A percentile compares a stretch with the other conserved stretches of the same genome.
These are phyloP conservation scores for Phyllotis vaccarum DNA, from an alignment of 2,797 vertebrate genomes.

Conservation along the genomic window DNA sequence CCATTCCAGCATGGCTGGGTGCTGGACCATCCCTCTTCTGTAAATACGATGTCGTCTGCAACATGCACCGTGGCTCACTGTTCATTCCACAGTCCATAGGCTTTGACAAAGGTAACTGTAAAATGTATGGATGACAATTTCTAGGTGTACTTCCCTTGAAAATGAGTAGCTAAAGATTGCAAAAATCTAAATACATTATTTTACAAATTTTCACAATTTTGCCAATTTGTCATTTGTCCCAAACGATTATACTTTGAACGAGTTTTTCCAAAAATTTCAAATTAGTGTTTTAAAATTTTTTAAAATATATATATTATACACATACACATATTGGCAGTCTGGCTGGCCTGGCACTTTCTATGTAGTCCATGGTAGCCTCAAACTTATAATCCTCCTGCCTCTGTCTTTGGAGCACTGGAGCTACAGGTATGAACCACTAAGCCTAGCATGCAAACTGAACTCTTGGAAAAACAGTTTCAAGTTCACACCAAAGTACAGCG, in stretches of 20 bases:
- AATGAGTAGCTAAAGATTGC: slow-evolving; percentile 10
- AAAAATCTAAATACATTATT: neutral
- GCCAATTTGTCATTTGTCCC: neutral
- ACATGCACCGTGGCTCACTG: neutral
- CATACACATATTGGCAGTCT: too few species aligned
- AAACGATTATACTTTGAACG: neutral
- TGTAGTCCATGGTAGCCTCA: neutral
- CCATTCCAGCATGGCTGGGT: neutral
- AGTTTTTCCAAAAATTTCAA: slow-evolving; percentile 11
- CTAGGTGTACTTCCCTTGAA: neutral
- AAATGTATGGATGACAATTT: neutral
- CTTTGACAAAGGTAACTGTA: neutral
- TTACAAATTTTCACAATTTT: neutral
- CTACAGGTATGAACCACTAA: neutral
- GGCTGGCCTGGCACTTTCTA: neutral
- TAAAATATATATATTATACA: too few species aligned
- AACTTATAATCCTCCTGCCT: neutral
- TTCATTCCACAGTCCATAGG: neutral
- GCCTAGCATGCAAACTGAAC: neutral
- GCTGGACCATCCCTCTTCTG: neutral
- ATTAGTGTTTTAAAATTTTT: neutral
- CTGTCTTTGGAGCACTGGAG: neutral
- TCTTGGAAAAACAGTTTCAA: slow-evolving; percentile 7
- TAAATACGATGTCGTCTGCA: neutral
- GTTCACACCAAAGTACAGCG: neutral